Evolutionary conservation across 2,888 invertebrate species (phyloP).

Genomic region (Ochropleura plecta): DNA sequence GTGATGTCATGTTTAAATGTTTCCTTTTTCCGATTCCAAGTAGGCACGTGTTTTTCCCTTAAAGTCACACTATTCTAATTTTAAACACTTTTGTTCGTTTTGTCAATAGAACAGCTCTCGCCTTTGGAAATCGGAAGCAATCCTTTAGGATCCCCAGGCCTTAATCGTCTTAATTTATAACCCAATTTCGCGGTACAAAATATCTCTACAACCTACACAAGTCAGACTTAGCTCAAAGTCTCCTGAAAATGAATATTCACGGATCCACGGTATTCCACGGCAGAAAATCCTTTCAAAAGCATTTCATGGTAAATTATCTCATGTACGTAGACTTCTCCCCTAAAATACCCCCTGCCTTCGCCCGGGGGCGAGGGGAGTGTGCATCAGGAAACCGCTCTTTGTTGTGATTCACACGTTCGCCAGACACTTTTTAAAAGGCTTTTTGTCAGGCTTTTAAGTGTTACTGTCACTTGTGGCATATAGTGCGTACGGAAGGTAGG

Average conservation of each 20-base stretch:
- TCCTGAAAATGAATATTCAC: constrained; percentile 22
- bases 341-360: constrained; percentile 50
- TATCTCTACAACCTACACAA: constrained; percentile 1
- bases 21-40: background rate
- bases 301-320: constrained; percentile 58
- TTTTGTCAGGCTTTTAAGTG: constrained; percentile 84
- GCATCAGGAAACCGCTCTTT: constrained; percentile 73
- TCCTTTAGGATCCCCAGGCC: background rate
- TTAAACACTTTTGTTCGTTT: background rate
- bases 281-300: constrained; percentile 36
- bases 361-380: constrained; percentile 38
- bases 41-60: background rate
- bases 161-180: background rate
- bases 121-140: constrained; percentile 18
- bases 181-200: constrained; percentile 15
- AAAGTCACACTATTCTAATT: background rate
- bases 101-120: background rate
- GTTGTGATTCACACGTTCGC: constrained; percentile 82
- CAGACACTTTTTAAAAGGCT: constrained; percentile 87
- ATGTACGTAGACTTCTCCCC: constrained; percentile 43
- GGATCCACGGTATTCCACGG: constrained; percentile 8
- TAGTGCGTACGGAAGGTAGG: constrained; percentile 46
- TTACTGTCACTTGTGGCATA: constrained; percentile 70
- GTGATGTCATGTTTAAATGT: background rate
- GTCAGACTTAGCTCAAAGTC: background rate